phyloP scores from a whole-genome alignment of 1,140 invertebrate genomes.

The Drosophila ironensis region DNA sequence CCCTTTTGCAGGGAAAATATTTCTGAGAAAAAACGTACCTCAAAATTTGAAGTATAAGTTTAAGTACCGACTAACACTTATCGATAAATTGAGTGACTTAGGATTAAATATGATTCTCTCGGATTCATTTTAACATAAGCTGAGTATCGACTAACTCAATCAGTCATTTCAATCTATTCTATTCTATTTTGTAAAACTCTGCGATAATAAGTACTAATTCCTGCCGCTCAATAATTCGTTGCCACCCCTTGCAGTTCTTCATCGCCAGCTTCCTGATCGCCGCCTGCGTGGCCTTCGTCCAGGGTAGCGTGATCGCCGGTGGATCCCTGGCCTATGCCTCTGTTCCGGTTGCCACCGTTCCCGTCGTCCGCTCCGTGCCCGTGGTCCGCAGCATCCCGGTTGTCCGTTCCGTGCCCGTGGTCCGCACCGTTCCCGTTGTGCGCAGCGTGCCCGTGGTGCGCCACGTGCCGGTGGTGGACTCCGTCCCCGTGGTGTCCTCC shows the following conservation, averaged over 20 bases:
- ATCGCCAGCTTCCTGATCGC: constrained; percentile 55
- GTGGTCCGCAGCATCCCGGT: constrained; percentile 33
- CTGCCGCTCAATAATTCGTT: too few species aligned
- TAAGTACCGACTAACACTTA: too few species aligned
- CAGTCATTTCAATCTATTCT: too few species aligned
- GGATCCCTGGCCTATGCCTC: constrained; percentile 20
- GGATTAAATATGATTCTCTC: too few species aligned
- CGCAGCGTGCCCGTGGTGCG: constrained; percentile 33
- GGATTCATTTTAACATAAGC: too few species aligned
- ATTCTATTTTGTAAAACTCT: too few species aligned
- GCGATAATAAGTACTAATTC: too few species aligned
- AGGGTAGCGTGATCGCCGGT: constrained; percentile 52
- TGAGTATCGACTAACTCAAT: too few species aligned
- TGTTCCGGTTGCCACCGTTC: constrained; percentile 31
- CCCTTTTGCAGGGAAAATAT: too few species aligned
- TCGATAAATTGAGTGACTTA: too few species aligned
- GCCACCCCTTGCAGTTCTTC: constrained; percentile 41
- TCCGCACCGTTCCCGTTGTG: constrained; percentile 31
- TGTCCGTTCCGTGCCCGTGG: constrained; percentile 34
- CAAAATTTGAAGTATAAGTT: too few species aligned
- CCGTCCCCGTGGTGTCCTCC: constrained; percentile 40
- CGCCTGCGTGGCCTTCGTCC: constrained; percentile 51
- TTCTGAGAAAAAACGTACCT: too few species aligned
- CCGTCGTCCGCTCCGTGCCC: constrained; percentile 17
- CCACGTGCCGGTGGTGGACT: constrained; percentile 12